Conservation (phyloP, 2,888 invertebrate genomes). For the Drosophila emarginata region DNA sequence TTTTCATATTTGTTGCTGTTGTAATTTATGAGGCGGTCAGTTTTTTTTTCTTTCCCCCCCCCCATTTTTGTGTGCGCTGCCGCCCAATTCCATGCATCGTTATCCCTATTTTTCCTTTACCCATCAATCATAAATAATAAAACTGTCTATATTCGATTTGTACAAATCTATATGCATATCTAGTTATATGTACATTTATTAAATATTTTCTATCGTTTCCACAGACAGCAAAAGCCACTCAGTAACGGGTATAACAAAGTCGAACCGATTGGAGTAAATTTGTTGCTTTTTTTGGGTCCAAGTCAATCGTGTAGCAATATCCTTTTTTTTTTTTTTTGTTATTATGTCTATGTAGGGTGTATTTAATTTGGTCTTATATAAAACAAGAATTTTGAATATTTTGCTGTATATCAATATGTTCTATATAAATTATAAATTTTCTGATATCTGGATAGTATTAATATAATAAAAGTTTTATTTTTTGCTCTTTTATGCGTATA, state of each 20-base stretch:
- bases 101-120: constrained; percentile 50
- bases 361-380: no score
- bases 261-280: neutral
- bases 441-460: no score
- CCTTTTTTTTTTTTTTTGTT: constrained; percentile 25
- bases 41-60: constrained; percentile 20
- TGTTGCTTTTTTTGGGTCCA: constrained; percentile 23
- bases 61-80: constrained; percentile 15
- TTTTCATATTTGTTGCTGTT: constrained; percentile 52
- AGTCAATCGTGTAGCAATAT: constrained; percentile 64
- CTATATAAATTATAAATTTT: no score
- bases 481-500: no score
- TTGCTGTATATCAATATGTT: no score
- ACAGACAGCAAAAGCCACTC: neutral
- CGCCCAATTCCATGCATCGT: constrained; percentile 59
- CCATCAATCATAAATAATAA: neutral
- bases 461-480: no score
- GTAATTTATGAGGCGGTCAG: constrained; percentile 75
- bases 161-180: neutral
- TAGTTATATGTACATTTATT: neutral
- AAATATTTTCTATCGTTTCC: neutral
- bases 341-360: constrained; percentile 38
- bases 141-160: neutral
- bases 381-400: no score
- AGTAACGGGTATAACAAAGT: neutral